Base-by-base conservation (phyloP, 2,797 vertebrate species). In the Gambusia yucatana region DNA sequence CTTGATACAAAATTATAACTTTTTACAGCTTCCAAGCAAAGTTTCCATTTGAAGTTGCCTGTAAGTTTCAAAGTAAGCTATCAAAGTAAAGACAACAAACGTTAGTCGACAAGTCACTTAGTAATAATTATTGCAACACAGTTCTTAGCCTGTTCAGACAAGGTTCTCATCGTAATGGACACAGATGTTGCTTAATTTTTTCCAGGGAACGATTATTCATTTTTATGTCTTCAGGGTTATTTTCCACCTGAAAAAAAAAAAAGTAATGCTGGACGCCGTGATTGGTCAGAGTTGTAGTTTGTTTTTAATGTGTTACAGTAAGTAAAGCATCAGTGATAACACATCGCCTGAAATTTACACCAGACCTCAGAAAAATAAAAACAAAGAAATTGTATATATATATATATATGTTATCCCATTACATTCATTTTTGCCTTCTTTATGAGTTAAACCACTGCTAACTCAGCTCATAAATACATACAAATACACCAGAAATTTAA, bases 281-380 rank as follows among this genome's bases (percentile, higher is more conserved):
- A n/a, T 22, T 28, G 4, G 65, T 81, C 79, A 82, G 78, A 86
- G 61, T 86, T 47, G 79, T 73, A 73, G 28, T 79, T 85, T 80
- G 57, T 83, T 73, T 86, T 89, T 82, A 90, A 83, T 92, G 79
- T 74, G 73, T 84, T 76, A 82, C 86, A 88, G 72, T 48, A 22
- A 87, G 71, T 83, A 87, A 84, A 84, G 78, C 80, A 73, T 57
- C 39, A 85, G 73, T 85, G 67, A 81, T 30, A 87, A 79, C 79
- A 79, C 63, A 72, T 82, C n/a, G 77, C 82, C 78, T 82, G 74
- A 79, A 30, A 75, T 76, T 77, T 70, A 84, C 48, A 63, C 72
- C 47, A 73, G 47, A 73, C 50, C 36, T 73, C 48, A 52, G 48
- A 75, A 43, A 77, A 80, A 69, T 2, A 44, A n/a, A 69, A 41